Evolutionary conservation across 2,888 invertebrate species (phyloP), one percentile per base, ranked within the genome.

Genomic region (Eulithis testata): DNA sequence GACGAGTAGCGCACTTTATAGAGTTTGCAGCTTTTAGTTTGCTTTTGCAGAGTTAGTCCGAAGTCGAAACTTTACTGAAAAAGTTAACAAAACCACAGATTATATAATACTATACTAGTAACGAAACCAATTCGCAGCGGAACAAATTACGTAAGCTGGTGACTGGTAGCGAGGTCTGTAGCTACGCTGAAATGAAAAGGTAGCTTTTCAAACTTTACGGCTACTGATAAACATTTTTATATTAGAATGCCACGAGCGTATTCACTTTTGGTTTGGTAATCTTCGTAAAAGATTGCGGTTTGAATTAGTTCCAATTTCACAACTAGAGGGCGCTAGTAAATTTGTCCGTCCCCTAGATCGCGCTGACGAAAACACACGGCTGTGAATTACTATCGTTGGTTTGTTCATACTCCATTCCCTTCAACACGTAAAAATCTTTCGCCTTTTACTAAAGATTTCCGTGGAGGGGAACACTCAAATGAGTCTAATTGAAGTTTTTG

Each of bases 391-490:
- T 4, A 1, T 56, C n/a, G 31, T 27, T 45, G 37, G 9, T n/a
- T 37, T 40, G n/a, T 31, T 11, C 4, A n/a, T n/a, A n/a, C 94
- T 94, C 94, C 94, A 93, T 94, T 94, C 94, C 93, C 94, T 94
- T 94, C 95, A 95, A 87, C 86, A 93, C 95, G 95, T 84, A 95
- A 93, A 95, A 95, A 95, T 95, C 95, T 95, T 95, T 95, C 95
- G 95, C 95, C 95, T 95, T 95, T 95, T 95, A 95, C 95, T 95
- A 95, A 95, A 95, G 95, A 95, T 95, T 95, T 95, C 95, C 95
- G 95, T 95, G 95, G 95, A 95, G 95, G 94, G 95, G 95, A 91
- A 93, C 95, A 95, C 94, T 93, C 94, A 94, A 94, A 95, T 95
- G 95, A 95, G 95, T 95, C 94, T 95, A 75, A 63, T 62, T 45